Evolutionary conservation across 2,888 invertebrate genomes (phyloP).

Genomic region (Saturnia japonica): DNA sequence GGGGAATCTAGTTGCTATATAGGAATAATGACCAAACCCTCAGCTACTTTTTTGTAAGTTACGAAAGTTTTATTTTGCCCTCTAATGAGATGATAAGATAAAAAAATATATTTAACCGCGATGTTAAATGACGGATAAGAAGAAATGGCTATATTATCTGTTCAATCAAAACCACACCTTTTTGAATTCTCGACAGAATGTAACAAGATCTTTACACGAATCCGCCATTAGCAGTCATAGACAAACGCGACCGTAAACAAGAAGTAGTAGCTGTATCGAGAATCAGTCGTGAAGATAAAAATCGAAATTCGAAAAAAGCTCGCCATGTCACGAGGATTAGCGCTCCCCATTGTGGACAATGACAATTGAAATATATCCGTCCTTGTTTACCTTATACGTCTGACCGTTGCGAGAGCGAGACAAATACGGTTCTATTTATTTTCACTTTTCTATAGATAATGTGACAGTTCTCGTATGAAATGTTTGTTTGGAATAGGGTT

Average conservation of each 20-base stretch:
- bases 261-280: constrained; percentile 68
- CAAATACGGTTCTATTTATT: constrained; percentile 66
- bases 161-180: constrained; percentile 37
- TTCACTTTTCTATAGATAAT: constrained; percentile 75
- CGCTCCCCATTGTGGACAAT: constrained; percentile 68
- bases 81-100: neutral
- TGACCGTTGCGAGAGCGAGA: constrained; percentile 49
- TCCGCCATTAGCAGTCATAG: constrained; percentile 70
- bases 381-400: constrained; percentile 49
- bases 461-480: constrained; percentile 79
- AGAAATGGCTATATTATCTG: constrained; percentile 19
- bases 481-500: constrained; percentile 72
- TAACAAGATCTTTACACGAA: constrained; percentile 72
- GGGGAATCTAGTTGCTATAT: neutral
- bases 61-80: neutral
- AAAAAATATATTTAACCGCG: neutral
- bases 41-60: neutral
- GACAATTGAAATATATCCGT: constrained; percentile 74
- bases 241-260: constrained; percentile 30
- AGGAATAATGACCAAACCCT: neutral
- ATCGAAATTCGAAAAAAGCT: constrained; percentile 60
- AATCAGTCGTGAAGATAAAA: constrained; percentile 68
- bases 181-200: constrained; percentile 57
- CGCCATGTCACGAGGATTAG: constrained; percentile 77
- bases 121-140: constrained; percentile 16